These are phyloP conservation scores for Emydocephalus ijimae DNA, from an alignment of 2,113 vertebrate genomes.

Conservation along the genomic window DNA sequence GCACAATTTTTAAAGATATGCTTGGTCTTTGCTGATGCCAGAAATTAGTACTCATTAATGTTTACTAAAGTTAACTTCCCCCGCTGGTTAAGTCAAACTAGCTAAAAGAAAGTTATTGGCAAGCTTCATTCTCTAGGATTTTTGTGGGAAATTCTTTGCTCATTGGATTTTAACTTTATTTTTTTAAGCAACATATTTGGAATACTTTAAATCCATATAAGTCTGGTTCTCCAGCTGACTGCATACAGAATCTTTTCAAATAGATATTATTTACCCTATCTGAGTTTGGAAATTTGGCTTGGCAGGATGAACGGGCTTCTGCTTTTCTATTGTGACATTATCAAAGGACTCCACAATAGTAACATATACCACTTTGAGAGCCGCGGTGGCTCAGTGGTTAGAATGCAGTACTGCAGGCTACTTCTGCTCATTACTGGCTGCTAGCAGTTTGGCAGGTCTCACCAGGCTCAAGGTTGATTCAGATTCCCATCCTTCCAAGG, in stretches of 20 bases:
- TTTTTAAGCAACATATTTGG: not conserved
- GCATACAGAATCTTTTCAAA: not conserved
- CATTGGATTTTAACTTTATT: not conserved
- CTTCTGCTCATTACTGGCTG: no score
- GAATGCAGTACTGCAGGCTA: no score
- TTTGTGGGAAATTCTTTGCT: not conserved
- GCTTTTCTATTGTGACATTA: not conserved
- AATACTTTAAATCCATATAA: not conserved
- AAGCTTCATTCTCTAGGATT: not conserved
- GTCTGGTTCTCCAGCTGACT: not conserved
- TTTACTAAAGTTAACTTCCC: not conserved
- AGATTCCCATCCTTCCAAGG: no score
- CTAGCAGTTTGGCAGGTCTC: no score
- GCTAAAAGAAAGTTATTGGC: not conserved
- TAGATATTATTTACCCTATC: not conserved
- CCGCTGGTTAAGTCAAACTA: not conserved
- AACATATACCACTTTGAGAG: not conserved
- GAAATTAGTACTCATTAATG: not conserved
- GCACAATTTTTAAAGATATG: not conserved
- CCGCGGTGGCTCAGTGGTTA: no score
- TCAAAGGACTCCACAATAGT: not conserved
- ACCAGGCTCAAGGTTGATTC: no score
- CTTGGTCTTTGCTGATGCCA: not conserved
- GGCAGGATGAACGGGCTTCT: not conserved
- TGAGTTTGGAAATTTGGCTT: not conserved